These are phyloP conservation scores for Monopterus albus DNA, from an alignment of 2,113 vertebrate genomes.

Conservation along the genomic window DNA sequence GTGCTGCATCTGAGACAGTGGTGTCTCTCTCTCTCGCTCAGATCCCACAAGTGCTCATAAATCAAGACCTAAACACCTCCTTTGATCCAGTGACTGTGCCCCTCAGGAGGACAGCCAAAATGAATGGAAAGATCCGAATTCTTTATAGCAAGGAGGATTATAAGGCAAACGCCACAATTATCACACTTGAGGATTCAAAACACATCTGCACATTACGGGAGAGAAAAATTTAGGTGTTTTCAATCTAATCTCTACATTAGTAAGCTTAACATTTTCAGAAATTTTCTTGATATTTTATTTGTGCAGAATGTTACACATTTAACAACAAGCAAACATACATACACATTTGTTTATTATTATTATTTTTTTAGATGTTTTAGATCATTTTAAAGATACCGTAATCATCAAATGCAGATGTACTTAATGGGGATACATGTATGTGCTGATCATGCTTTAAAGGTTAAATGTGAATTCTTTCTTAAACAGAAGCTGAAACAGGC, in stretches of 20 bases:
- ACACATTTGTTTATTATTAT: no score
- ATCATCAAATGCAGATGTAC: slow-evolving; percentile 37
- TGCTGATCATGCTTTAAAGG: slow-evolving; percentile 12
- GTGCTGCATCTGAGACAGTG: slow-evolving; percentile 75
- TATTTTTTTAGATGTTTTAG: no score
- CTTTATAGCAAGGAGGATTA: slow-evolving; percentile 73
- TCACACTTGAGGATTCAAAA: slow-evolving; percentile 60
- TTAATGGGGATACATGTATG: slow-evolving; percentile 15
- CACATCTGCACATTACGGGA: slow-evolving; percentile 53
- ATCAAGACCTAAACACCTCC: slow-evolving; percentile 84
- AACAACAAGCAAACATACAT: background rate
- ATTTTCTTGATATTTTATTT: slow-evolving; percentile 34
- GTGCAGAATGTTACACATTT: slow-evolving; percentile 7
- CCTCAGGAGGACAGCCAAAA: slow-evolving; percentile 78
- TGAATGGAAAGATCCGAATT: slow-evolving; percentile 77
- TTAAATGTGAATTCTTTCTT: slow-evolving; percentile 33
- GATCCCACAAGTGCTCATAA: slow-evolving; percentile 81
- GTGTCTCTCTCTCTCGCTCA: slow-evolving; percentile 73
- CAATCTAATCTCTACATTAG: slow-evolving; percentile 20
- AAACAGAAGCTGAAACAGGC: slow-evolving; percentile 33
- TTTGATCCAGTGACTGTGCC: slow-evolving; percentile 82
- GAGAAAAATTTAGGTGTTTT: slow-evolving; percentile 33
- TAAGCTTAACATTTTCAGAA: slow-evolving; percentile 16
- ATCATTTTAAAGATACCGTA: slow-evolving; percentile 30
- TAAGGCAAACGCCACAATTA: slow-evolving; percentile 66